Percentiles rank a stretch among this genome's conserved stretches.
Conservation (phyloP, 2,113 vertebrate species). For the Desmodus rotundus region DNA sequence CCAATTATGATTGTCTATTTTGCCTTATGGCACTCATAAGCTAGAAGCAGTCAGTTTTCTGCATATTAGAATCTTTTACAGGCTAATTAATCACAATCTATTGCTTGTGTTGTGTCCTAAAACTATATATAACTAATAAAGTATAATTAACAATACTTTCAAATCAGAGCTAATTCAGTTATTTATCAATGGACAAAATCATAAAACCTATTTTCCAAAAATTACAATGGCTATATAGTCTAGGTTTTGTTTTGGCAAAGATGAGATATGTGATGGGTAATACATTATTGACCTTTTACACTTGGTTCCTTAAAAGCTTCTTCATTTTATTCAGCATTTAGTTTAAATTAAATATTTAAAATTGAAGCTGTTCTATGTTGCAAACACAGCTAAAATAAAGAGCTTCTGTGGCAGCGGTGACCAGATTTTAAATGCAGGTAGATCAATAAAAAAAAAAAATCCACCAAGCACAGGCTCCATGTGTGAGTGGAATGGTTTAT, state of each 20-base stretch:
- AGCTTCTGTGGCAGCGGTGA: constrained; percentile 88
- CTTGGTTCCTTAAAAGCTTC: constrained; percentile 62
- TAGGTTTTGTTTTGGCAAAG: constrained; percentile 1
- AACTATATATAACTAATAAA: background rate
- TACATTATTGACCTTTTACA: constrained; percentile 65
- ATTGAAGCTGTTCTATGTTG: constrained; percentile 79
- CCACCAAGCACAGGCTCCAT: constrained; percentile 79
- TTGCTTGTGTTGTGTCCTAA: constrained; percentile 25
- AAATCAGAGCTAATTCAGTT: constrained; percentile 32
- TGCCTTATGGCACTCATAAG: background rate
- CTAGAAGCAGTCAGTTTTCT: background rate
- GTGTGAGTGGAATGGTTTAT: constrained; percentile 80
- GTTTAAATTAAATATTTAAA: constrained; percentile 92
- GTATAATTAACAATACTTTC: constrained; percentile 40
- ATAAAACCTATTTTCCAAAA: constrained; percentile 39
- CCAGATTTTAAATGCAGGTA: constrained; percentile 91
- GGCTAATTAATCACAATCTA: constrained; percentile 35
- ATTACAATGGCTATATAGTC: background rate
- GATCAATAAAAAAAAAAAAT: constrained; percentile 87
- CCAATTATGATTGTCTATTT: background rate
- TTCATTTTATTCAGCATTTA: constrained; percentile 83
- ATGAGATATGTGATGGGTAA: constrained; percentile 53
- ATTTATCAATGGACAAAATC: constrained; percentile 48
- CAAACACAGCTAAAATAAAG: constrained; percentile 92
- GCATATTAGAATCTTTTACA: constrained; percentile 20